Conservation (phyloP, 1,140 invertebrate genomes). For the Pseudomyrmex cubaensis region DNA sequence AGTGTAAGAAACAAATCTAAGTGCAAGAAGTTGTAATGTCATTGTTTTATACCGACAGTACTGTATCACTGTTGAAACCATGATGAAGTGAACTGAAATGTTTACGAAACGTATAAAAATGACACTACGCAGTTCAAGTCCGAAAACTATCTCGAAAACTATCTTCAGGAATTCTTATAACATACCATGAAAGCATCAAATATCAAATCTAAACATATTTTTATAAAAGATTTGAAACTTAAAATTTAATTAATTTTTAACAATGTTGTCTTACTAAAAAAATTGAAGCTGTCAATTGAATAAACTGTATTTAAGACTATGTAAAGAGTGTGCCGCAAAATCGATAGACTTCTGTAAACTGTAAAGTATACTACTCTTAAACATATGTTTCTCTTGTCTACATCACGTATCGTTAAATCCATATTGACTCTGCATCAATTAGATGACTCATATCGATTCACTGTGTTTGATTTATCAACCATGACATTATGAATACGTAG, state of each 20-base stretch:
- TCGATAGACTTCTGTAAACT: conserved; percentile 35
- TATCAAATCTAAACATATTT: background rate
- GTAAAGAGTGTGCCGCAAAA: background rate
- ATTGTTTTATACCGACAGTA: too few species aligned
- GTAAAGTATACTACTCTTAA: background rate
- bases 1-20: too few species aligned
- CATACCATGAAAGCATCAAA: too few species aligned
- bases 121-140: too few species aligned
- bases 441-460: background rate
- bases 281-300: background rate
- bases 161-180: too few species aligned
- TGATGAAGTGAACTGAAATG: too few species aligned
- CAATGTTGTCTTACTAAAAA: background rate
- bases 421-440: conserved; percentile 43
- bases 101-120: too few species aligned
- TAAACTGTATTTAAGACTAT: conserved; percentile 2
- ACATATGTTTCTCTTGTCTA: conserved; percentile 7
- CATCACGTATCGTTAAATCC: conserved; percentile 8
- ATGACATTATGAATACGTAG: background rate
- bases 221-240: background rate
- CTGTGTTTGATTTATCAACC: background rate
- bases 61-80: too few species aligned
- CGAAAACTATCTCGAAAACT: too few species aligned
- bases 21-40: too few species aligned
- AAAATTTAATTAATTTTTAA: background rate